phyloP scores from a whole-genome alignment of 2,113 vertebrate species.

The Gadus macrocephalus region DNA sequence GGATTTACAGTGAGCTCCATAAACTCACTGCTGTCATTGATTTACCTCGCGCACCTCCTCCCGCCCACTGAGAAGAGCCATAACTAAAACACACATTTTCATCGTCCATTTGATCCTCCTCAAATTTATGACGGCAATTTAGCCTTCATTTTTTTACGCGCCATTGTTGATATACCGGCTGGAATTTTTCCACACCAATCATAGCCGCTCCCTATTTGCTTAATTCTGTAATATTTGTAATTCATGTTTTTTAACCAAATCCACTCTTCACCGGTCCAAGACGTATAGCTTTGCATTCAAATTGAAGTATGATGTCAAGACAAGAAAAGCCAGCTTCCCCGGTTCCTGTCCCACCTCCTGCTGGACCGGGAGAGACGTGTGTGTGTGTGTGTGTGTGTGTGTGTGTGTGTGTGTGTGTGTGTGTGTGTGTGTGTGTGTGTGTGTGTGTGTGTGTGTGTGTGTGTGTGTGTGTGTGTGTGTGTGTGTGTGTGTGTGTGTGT shows the following conservation, averaged over 20 bases:
- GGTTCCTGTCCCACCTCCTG: constrained; percentile 29
- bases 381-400: no score
- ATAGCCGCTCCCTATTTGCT: not conserved
- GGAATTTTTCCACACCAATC: not conserved
- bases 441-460: no score
- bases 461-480: no score
- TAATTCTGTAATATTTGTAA: no score
- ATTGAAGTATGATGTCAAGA: constrained; percentile 43
- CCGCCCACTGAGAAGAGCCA: not conserved
- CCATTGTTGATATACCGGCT: no score
- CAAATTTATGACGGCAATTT: not conserved
- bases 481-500: no score
- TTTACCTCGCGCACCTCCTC: constrained; percentile 5
- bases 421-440: no score
- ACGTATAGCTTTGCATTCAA: not conserved
- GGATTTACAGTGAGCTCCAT: constrained; percentile 23
- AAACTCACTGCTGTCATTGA: constrained; percentile 18
- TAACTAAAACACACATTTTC: not conserved
- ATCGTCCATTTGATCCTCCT: not conserved
- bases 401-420: no score
- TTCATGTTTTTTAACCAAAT: no score
- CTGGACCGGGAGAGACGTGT: constrained; percentile 23
- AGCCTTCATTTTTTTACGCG: not conserved
- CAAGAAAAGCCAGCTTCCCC: constrained; percentile 31
- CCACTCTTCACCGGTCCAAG: not conserved